Evolutionary conservation across 2,888 invertebrate species (phyloP), one percentile per base, ranked within the genome.

Genomic region (Limenitis camilla): DNA sequence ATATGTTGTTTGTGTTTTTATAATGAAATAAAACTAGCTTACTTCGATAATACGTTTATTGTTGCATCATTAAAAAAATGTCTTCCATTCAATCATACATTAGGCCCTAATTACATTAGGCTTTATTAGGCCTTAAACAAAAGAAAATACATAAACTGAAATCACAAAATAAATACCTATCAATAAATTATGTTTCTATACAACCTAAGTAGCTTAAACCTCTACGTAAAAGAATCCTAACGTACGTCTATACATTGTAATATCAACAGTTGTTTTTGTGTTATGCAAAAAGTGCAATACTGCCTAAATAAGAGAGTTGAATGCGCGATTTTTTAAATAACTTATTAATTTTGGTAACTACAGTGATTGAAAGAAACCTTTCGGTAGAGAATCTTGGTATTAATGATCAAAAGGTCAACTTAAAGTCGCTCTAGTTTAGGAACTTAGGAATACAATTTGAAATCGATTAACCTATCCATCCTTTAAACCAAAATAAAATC

Each of bases 201-300:
- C 68, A 69, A 71, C 58, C 59, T 65, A 69, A 59, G 65, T 54
- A 47, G 53, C 58, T 62, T 59, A 56, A 35, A 54, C 45, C 49
- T 49, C 45, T 54, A 56, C 51, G 42, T 9, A 33, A 41, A 45
- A 53, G 59, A 55, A 56, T 59, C 60, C 56, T 66, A 66, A 68
- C 61, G 46, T 56, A 54, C 39, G 53, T 78, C 72, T 81, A 79
- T 80, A 83, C 77, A 81, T 69, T 73, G 71, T 77, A 72, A 77
- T 82, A 78, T 81, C 71, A 84, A 84, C 84, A 84, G 74, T 74
- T 52, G 44, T 52, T 46, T 48, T 55, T 55, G 84, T 84, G 82
- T 81, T 70, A 81, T 78, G 76, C 78, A 84, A 85, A 83, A 80
- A 84, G 83, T 84, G 84, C 83, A 75, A 76, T 78, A 65, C 58